Evolutionary conservation across 2,797 vertebrate species (phyloP).

Genomic region (Poecilia picta): DNA sequence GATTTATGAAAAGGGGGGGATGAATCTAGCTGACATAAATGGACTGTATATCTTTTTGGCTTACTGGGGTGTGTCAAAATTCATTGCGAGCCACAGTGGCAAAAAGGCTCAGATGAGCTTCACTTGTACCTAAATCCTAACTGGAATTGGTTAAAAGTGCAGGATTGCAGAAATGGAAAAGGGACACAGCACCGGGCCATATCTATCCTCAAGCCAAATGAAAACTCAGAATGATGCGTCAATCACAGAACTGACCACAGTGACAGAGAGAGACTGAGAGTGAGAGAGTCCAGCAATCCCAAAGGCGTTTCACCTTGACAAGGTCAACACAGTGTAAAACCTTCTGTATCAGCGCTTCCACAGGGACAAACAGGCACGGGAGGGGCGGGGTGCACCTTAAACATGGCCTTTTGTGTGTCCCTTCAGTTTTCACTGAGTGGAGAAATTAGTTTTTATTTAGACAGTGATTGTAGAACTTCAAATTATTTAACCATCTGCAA

Average conservation of each 20-base stretch:
- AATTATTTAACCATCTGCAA: neutral
- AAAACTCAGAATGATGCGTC: conserved; percentile 63
- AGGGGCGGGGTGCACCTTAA: conserved; percentile 7
- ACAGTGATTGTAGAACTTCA: neutral
- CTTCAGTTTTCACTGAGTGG: conserved; percentile 19
- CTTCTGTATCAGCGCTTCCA: conserved; percentile 37
- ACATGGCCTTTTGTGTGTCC: conserved; percentile 10
- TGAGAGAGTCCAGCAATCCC: conserved; percentile 52
- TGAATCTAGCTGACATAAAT: conserved; percentile 23
- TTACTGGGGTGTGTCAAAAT: conserved; percentile 27
- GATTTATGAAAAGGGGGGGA: conserved; percentile 1
- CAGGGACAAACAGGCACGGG: conserved; percentile 19
- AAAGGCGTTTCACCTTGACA: conserved; percentile 63
- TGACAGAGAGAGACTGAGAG: conserved; percentile 57
- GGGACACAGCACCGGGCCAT: conserved; percentile 39
- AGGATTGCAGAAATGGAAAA: conserved; percentile 57
- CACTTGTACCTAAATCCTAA: conserved; percentile 49
- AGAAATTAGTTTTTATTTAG: conserved; percentile 19
- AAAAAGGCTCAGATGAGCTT: conserved; percentile 35
- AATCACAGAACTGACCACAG: conserved; percentile 62
- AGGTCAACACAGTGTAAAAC: conserved; percentile 66
- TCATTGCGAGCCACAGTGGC: conserved; percentile 23
- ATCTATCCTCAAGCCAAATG: conserved; percentile 66
- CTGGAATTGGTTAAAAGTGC: conserved; percentile 53
- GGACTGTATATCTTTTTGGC: conserved; percentile 17